phyloP scores from a whole-genome alignment of 2,888 invertebrate genomes.

The Alsophila aescularia region DNA sequence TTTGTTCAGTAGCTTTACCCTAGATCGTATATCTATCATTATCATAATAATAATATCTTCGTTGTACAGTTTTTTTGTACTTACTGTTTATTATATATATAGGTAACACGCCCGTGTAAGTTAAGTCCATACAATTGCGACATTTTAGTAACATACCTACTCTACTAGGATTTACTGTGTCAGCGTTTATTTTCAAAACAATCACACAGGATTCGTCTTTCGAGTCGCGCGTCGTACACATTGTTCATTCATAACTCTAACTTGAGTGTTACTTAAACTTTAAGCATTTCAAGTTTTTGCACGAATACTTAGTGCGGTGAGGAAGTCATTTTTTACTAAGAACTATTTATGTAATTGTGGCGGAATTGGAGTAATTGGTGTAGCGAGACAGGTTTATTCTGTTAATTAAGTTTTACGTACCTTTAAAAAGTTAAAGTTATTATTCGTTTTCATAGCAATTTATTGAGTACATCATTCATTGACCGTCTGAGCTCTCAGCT shows the following conservation, averaged over 20 bases:
- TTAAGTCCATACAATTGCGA: neutral
- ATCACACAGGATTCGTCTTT: slow-evolving; percentile 45
- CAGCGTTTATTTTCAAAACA: slow-evolving; percentile 12
- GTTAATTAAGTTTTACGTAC: slow-evolving; percentile 3
- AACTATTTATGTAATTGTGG: slow-evolving; percentile 10
- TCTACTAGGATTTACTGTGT: slow-evolving; percentile 4
- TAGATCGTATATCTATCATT: too few relatives aligned
- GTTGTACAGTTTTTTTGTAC: too few relatives aligned
- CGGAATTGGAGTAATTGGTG: slow-evolving; percentile 2
- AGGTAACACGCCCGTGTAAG: too few relatives aligned
- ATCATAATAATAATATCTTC: too few relatives aligned
- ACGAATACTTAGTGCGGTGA: slow-evolving; percentile 1
- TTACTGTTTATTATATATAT: too few relatives aligned
- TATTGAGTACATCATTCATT: too few relatives aligned
- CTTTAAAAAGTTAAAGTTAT: slow-evolving; percentile 1
- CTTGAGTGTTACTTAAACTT: slow-evolving; percentile 23
- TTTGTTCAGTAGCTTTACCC: too few relatives aligned
- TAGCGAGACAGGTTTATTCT: slow-evolving; percentile 1
- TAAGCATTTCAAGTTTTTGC: slow-evolving; percentile 1
- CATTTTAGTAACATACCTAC: neutral
- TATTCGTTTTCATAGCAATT: neutral
- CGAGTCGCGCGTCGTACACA: slow-evolving; percentile 33
- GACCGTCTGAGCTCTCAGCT: too few relatives aligned
- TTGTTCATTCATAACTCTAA: slow-evolving; percentile 36
- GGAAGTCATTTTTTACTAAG: slow-evolving; percentile 23